These are phyloP conservation scores for Trichacis sp. DNA, from an alignment of 2,888 invertebrate genomes.

Conservation along the genomic window DNA sequence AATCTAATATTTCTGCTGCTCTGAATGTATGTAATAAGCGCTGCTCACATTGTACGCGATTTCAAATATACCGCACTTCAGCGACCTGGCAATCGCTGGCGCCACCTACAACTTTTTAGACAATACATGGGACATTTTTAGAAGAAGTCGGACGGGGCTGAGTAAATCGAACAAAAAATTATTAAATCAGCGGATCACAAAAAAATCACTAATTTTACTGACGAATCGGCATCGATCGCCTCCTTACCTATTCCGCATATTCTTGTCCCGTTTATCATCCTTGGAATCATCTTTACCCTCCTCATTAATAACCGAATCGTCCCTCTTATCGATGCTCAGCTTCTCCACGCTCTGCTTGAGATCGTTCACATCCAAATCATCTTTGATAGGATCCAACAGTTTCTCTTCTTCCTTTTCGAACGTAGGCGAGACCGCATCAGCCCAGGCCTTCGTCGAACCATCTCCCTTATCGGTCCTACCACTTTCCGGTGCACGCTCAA, in stretches of 20 bases:
- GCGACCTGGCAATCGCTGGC: no score
- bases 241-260: conserved; percentile 53
- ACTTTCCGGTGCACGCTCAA: conserved; percentile 70
- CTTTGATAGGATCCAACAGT: conserved; percentile 69
- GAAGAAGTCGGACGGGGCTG: no score
- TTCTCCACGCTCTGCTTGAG: conserved; percentile 61
- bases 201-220: no score
- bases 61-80: no score
- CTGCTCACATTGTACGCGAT: no score
- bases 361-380: conserved; percentile 59
- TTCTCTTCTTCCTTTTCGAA: conserved; percentile 67
- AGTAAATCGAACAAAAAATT: no score
- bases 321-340: conserved; percentile 61
- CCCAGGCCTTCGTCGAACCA: conserved; percentile 68
- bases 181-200: no score
- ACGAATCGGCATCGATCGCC: no score
- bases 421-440: conserved; percentile 67
- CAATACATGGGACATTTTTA: no score
- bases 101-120: no score
- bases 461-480: conserved; percentile 50
- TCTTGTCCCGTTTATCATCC: conserved; percentile 66
- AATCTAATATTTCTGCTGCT: no score
- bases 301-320: conserved; percentile 70
- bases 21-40: no score
- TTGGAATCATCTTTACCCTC: conserved; percentile 61